A percentile compares a stretch with the other conserved stretches of the same genome.
phyloP scores from a whole-genome alignment of 2,888 invertebrate genomes.

The Andricus quercusramuli region DNA sequence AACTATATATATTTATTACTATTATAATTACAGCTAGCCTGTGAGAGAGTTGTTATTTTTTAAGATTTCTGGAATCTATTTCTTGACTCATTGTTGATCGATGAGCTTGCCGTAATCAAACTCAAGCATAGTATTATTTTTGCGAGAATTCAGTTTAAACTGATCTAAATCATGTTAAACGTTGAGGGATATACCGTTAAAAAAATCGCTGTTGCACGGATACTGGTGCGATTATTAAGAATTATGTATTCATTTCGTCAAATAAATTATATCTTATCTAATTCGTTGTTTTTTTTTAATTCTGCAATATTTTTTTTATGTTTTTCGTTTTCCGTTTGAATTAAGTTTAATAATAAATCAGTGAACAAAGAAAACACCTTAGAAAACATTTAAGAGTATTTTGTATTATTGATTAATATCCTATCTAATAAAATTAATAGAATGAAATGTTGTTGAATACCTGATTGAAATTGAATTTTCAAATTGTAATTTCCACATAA shows the following conservation, averaged over 20 bases:
- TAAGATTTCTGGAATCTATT: slow-evolving; percentile 69
- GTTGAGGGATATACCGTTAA: slow-evolving; percentile 13
- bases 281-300: neutral
- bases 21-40: slow-evolving; percentile 39
- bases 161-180: slow-evolving; percentile 35
- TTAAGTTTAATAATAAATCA: too few species aligned
- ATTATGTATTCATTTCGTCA: slow-evolving; percentile 67
- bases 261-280: slow-evolving; percentile 73
- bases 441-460: too few species aligned
- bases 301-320: too few species aligned
- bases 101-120: slow-evolving; percentile 65
- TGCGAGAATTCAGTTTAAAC: slow-evolving; percentile 41
- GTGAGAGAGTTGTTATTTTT: slow-evolving; percentile 53
- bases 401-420: too few species aligned
- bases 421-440: too few species aligned
- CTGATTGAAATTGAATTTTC: too few species aligned
- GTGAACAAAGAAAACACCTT: too few species aligned
- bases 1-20: slow-evolving; percentile 31
- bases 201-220: slow-evolving; percentile 36
- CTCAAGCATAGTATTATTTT: slow-evolving; percentile 66
- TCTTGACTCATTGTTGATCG: slow-evolving; percentile 75
- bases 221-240: slow-evolving; percentile 45
- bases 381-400: too few species aligned
- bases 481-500: too few species aligned
- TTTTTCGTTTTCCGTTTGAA: too few species aligned